A percentile compares a stretch with the other conserved stretches of the same genome.
Conservation (phyloP, 2,113 vertebrate species). For the Leucosticte australis region DNA sequence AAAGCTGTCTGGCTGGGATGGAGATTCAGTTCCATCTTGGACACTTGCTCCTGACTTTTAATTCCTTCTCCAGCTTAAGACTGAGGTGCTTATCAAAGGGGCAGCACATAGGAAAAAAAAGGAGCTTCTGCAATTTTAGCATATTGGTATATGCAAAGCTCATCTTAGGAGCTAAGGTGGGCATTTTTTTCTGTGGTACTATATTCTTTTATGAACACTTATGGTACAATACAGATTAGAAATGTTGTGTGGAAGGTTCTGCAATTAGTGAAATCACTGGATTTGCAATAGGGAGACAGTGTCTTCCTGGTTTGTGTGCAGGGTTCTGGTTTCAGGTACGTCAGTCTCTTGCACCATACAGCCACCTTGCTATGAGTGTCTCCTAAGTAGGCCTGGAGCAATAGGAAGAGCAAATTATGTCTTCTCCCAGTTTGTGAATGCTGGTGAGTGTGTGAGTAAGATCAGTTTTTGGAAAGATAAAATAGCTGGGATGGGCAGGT, state of each 20-base stretch:
- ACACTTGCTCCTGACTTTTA: not conserved
- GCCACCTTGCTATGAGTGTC: not conserved
- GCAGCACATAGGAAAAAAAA: not conserved
- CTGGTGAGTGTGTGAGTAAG: constrained; percentile 2
- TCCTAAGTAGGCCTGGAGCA: not conserved
- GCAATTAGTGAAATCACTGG: not conserved
- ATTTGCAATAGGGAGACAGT: not conserved
- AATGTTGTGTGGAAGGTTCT: not conserved
- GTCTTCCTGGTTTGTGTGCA: not conserved
- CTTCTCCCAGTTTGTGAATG: not conserved
- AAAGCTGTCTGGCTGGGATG: not conserved
- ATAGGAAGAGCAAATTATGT: not conserved
- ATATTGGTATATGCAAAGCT: not conserved
- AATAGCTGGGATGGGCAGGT: constrained; percentile 56
- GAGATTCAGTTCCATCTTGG: not conserved
- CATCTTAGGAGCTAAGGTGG: not conserved
- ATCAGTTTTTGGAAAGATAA: constrained; percentile 44
- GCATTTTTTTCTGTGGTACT: not conserved
- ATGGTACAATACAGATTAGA: not conserved
- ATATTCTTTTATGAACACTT: not conserved
- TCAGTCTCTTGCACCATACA: not conserved
- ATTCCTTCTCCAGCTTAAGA: not conserved
- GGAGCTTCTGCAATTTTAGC: not conserved
- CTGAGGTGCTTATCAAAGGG: not conserved
- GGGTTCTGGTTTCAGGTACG: not conserved